Conservation (phyloP, 2,113 vertebrate genomes). For the Chiloscyllium plagiosum region DNA sequence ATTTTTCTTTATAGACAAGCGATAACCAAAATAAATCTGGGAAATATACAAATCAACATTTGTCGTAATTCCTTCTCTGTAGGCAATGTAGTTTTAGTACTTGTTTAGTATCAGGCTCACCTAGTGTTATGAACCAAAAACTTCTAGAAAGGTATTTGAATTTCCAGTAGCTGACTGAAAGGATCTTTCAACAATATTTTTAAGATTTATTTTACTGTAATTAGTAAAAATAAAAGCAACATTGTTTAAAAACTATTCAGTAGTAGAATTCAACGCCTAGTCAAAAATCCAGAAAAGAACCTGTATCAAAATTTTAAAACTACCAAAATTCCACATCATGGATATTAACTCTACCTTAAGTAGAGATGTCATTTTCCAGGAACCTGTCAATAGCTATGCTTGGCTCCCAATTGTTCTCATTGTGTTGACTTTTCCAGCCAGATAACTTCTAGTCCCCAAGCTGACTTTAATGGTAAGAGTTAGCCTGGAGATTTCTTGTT, state of each 20-base stretch:
- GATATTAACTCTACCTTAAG: too few species aligned
- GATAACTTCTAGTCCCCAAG: too few species aligned
- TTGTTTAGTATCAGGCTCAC: not conserved
- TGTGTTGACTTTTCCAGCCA: too few species aligned
- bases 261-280: not conserved
- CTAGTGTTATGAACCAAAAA: not conserved
- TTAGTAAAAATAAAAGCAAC: not conserved
- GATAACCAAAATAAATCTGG: slow-evolving; percentile 6
- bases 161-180: not conserved
- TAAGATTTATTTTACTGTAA: not conserved
- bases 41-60: not conserved
- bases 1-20: not conserved
- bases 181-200: too few species aligned
- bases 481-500: too few species aligned
- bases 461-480: too few species aligned
- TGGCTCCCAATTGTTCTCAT: too few species aligned
- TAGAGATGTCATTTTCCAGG: too few species aligned
- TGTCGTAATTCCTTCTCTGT: not conserved
- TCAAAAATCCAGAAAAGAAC: not conserved
- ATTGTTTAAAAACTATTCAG: not conserved
- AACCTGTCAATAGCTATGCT: too few species aligned
- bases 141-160: not conserved
- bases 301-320: not conserved
- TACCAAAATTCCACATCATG: too few species aligned
- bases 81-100: not conserved